A percentile compares a stretch with the other conserved stretches of the same genome.
Evolutionary conservation across 2,797 vertebrate species (phyloP).

Genomic region (Heliangelus exortis): DNA sequence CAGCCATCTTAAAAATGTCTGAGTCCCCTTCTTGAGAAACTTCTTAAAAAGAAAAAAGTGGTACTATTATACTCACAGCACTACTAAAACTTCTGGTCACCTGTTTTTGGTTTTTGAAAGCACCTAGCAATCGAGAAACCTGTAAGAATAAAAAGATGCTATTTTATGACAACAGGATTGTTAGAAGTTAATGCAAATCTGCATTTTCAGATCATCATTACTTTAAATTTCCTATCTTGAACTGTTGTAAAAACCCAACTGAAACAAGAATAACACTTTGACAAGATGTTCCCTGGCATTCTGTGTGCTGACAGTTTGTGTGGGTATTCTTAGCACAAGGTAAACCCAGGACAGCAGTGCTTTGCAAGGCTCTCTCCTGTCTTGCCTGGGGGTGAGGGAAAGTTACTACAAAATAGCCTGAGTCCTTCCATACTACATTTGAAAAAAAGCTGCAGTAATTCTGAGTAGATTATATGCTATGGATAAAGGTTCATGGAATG

Average conservation of each 20-base stretch:
- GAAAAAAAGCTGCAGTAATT: background rate
- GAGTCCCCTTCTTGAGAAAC: slow-evolving; percentile 77
- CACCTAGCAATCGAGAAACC: slow-evolving; percentile 86
- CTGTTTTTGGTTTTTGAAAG: slow-evolving; percentile 82
- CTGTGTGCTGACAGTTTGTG: background rate
- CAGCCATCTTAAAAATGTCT: background rate
- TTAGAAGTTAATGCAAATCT: background rate
- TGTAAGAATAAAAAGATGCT: slow-evolving; percentile 63
- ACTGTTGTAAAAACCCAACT: background rate
- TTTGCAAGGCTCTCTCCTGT: fast-evolving
- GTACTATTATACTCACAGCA: slow-evolving; percentile 86
- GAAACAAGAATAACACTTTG: background rate
- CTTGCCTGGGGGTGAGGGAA: background rate
- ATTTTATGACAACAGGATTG: background rate
- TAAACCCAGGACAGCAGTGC: background rate
- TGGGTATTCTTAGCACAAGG: slow-evolving; percentile 22
- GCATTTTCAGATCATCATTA: background rate
- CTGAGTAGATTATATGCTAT: background rate
- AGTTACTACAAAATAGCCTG: background rate
- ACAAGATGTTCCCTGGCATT: background rate
- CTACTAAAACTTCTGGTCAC: slow-evolving; percentile 84
- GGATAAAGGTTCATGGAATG: background rate
- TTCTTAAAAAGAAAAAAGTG: slow-evolving; percentile 71
- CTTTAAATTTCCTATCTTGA: background rate
- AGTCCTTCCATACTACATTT: background rate